Evolutionary conservation across 2,888 invertebrate species (phyloP), one percentile per base, ranked within the genome.

Genomic region (Drosophila barbarae): DNA sequence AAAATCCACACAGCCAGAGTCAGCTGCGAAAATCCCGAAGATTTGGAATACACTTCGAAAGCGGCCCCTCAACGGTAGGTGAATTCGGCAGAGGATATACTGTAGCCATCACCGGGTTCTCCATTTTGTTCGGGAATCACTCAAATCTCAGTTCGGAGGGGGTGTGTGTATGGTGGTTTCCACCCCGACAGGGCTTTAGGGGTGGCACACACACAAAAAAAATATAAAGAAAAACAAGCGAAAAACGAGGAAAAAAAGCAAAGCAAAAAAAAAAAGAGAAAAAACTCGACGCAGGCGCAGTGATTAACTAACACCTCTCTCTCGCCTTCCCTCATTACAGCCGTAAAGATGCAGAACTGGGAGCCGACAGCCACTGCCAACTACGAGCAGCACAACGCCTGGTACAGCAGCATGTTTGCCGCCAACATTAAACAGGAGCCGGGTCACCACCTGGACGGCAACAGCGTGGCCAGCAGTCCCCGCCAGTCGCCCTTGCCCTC

Each of bases 341-440:
- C 69, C 72, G 71, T 61, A 51, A 87, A 73, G 51, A 89, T 89
- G 89, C 89, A 89, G 73, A 88, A 87, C 77, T 89, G 89, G 89
- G 88, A 88, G 70, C 82, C 85, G 51, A 78, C 87, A 35, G 74
- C 86, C 55, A 77, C 85, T 38, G 84, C 86, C 64, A 88, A 86
- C 73, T 89, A 88, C 51, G 87, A 88, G 69, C 88, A 88, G 65
- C 87, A 87, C 63, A 88, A 87, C 73, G 71, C 76, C 34, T 89
- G 89, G 89, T 89, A 88, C 66, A 88, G 81, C 74, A 86, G 80
- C 71, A 86, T 88, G 87, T 88, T 88, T 72, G 84, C 88, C 35
- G 82, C 87, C 66, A 87, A 84, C 42, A 88, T 89, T 21, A 89
- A 89, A 72, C 87, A 83, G 63, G 89, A 89, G 72, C 87, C 87